Base-by-base conservation (phyloP, 92 coral and sea anemone species). In the Zoanthus gigantus region DNA sequence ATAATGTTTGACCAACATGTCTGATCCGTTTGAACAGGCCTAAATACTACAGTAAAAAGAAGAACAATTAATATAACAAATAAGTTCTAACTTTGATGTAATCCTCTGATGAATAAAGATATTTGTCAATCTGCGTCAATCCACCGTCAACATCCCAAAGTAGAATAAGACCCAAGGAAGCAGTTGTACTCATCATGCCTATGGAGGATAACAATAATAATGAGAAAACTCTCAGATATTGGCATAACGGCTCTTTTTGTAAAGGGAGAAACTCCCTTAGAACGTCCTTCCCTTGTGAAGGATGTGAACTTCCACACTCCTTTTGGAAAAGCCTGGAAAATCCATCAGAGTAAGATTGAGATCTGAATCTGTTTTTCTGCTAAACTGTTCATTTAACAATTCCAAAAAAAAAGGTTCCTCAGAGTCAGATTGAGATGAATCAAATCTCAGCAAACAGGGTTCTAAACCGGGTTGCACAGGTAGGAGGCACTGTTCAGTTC, bases 151-250 rank as follows among this genome's bases (percentile, higher is more conserved):
- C 99, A 86, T 97, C 99, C 99, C 99, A 97, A 76, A 97, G 91
- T 60, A 97, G 85, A 85, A 97, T 92, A 32, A 97, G 92, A 8
- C 99, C 99, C n/a, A 97, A 88, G 0, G 99, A 97, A 14, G 99
- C 99, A 44, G 99, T 95, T 10, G 99, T 97, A 66, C 99, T 97
- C 99, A 97, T 97, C 95, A 97, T 97, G 34, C 99, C 99, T 96
- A 50, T 16, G 58, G 31, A 60, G 71, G 7, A 45, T 2, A n/a
- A 84, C n/a, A 31, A 14, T 30, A 67, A 60, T 18, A 53, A 9
- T 34, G 9, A 4, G 12, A 13, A 23, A 1, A 3, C 1, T 9
- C 4, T 66, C 42, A 1, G 42, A 37, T 37, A 37, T 37, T 37
- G 42, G 4, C 42, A 37, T 1, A 37, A 37, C 2, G 42, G 3